Evolutionary conservation across 2,113 vertebrate species (phyloP).

Genomic region (Leptodactylus fuscus): DNA sequence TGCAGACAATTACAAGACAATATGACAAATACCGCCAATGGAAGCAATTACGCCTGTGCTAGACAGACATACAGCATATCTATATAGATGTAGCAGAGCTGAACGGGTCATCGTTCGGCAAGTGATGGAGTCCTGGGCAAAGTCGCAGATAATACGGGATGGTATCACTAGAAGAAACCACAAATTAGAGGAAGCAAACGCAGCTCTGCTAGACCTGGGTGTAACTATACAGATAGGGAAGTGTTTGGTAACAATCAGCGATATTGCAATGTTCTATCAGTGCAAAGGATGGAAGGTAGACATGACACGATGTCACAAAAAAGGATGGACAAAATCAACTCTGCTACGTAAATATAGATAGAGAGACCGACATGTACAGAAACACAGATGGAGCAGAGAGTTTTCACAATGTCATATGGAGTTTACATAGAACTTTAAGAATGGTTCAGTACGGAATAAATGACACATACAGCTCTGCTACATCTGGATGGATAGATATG

Average conservation of each 20-base stretch:
- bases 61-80: not conserved
- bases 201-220: not conserved
- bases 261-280: not conserved
- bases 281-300: not conserved
- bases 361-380: not conserved
- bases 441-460: too few relatives aligned
- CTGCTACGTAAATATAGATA: not conserved
- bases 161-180: not conserved
- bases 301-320: too few relatives aligned
- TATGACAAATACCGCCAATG: not conserved
- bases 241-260: not conserved
- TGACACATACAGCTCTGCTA: too few relatives aligned
- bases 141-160: not conserved
- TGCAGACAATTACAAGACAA: slow-evolving; percentile 29
- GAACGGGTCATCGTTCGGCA: not conserved
- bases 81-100: not conserved
- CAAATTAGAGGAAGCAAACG: not conserved
- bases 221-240: not conserved
- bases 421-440: too few relatives aligned
- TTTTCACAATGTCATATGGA: too few relatives aligned
- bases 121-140: not conserved
- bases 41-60: not conserved
- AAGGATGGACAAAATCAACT: not conserved
- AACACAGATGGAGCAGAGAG: too few relatives aligned
- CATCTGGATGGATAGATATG: too few relatives aligned